Percentiles rank a stretch among this genome's conserved stretches.
These are phyloP conservation scores for Phymanthus crucifer DNA, from an alignment of 92 coral and sea anemone species.

Conservation along the genomic window DNA sequence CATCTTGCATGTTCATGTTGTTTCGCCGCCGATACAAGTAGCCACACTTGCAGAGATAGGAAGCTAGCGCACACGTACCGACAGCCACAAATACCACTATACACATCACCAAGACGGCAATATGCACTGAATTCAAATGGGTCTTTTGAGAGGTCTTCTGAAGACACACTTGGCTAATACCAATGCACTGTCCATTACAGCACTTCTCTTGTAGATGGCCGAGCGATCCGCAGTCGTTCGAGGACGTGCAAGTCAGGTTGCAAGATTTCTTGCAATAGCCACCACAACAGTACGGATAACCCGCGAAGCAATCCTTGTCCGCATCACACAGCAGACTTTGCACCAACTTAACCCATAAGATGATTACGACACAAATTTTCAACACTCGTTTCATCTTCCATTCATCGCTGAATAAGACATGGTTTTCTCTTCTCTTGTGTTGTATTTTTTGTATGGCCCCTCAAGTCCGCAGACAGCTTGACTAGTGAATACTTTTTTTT, in stretches of 20 bases:
- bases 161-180: constrained; percentile 29
- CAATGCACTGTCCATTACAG: constrained; percentile 60
- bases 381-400: neutral
- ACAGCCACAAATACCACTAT: constrained; percentile 40
- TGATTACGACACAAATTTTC: neutral
- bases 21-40: constrained; percentile 21
- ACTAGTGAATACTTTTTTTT: neutral
- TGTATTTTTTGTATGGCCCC: neutral
- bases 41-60: constrained; percentile 44
- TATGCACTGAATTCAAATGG: constrained; percentile 42
- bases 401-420: neutral
- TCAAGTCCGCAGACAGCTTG: neutral
- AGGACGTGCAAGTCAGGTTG: constrained; percentile 46
- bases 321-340: constrained; percentile 35
- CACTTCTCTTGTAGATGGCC: constrained; percentile 57
- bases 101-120: constrained; percentile 52
- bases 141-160: constrained; percentile 4
- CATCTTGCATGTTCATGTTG: neutral
- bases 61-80: constrained; percentile 40
- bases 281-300: constrained; percentile 44
- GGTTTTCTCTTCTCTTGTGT: neutral
- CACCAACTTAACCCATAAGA: constrained; percentile 16
- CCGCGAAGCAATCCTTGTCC: constrained; percentile 51
- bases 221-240: constrained; percentile 59
- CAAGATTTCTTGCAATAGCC: constrained; percentile 62